Base-by-base conservation (phyloP, 2,888 invertebrate genomes). In the Rhimphoctona megacephalus region DNA sequence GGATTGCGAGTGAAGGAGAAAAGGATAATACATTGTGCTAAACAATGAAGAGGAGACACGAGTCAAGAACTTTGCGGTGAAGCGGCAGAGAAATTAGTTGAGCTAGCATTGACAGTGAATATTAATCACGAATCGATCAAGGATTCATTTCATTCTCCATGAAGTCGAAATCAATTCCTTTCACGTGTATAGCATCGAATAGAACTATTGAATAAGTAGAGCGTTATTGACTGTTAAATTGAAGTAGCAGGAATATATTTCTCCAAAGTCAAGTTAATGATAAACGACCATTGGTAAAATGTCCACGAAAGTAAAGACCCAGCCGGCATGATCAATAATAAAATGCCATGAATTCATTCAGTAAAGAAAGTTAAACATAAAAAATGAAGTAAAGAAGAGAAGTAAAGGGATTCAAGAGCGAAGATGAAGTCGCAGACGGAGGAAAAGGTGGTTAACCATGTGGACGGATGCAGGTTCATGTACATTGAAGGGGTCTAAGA, bases 51-150 rank as follows among this genome's bases (percentile, higher is more conserved):
- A 33, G 22, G 36, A 74, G 76, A 36, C 64, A 64, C 43, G 72
- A 61, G 52, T 69, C 25, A 81, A 69, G 72, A 36, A 46, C 17
- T 30, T 25, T 25, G 57, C 30, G 6, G 6, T 19, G 30, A 46
- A 64, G 25, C 52, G 14, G 69, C 66, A 46, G 66, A 43, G 49
- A 72, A 43, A 22, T 52, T 81, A 30, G 57, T 84, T 19, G 52
- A 43, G 64, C 85, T 85, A 81, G 90, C 88, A 88, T 89, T 88
- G 90, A 90, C 87, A 85, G 87, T 85, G 88, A 89, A 85, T 85
- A 69, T 77, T 66, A 72, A 76, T 69, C 49, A 43, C 14, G 30
- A 49, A 57, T 72, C 66, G 36, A 36, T 46, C 49, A n/a, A 39
- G 74, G 52, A 61, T 80, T 76, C 43, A 69, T 61, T 84, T 57